Base-by-base conservation (phyloP, 2,797 vertebrate species). In the Jordanella pulchra region DNA sequence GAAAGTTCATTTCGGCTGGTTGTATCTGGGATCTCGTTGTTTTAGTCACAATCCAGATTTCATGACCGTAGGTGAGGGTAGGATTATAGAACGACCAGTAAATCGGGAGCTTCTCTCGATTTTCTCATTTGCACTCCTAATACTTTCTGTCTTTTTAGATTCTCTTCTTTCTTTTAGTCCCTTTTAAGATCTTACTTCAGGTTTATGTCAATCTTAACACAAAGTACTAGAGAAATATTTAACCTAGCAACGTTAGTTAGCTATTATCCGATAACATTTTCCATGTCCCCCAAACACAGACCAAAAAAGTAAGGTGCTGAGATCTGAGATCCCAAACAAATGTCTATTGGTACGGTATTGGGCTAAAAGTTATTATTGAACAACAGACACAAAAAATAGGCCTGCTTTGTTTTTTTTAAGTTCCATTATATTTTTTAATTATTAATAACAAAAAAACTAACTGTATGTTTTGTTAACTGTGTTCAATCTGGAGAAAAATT, bases 81-180 rank as follows among this genome's bases (percentile, higher is more conserved):
- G n/a, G n/a, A n/a, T n/a, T n/a, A n/a, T n/a, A n/a, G n/a, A n/a
- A n/a, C n/a, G n/a, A n/a, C n/a, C n/a, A n/a, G n/a, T n/a, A n/a
- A n/a, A n/a, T n/a, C n/a, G n/a, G n/a, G n/a, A n/a, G n/a, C n/a
- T n/a, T n/a, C n/a, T n/a, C n/a, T n/a, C n/a, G n/a, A n/a, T 60
- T 60, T 32, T 58, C 1, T 58, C 28, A 32, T 30, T 60, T 11
- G 1, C 32, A 21, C 30, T 12, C 32, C 30, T 1, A 13, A 83
- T 45, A 72, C 45, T 69, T 67, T 86, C 35, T 72, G 39, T 71
- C 56, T 72, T 53, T 77, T 63, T 74, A 67, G 44, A 66, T n/a
- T 68, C 9, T 73, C n/a, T 72, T 28, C 21, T 55, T 58, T 50
- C 35, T 39, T 42, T 67, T 48, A 13, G 14, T 30, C 10, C 30